Base-by-base conservation (phyloP, 2,797 vertebrate genomes). In the Pterois miles region DNA sequence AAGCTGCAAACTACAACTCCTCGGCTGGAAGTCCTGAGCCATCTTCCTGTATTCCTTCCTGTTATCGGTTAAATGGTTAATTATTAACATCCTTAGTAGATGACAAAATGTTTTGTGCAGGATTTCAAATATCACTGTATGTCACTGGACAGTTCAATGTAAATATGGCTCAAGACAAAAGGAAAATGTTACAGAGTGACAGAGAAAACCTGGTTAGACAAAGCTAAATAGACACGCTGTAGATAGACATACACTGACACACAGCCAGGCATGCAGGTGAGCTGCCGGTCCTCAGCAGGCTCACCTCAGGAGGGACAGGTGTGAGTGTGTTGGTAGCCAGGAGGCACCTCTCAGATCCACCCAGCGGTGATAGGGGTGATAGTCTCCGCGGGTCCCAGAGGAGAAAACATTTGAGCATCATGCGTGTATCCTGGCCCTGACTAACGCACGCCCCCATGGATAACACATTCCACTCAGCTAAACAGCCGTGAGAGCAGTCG, bases 291-390 rank as follows among this genome's bases (percentile, higher is more conserved):
- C 59, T 76, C 71, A 82, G 74, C 74, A 71, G 65, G 74, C 87
- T 90, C 90, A 93, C 91, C 91, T 94, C 78, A 82, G 63, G 77
- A 64, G 72, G 83, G 84, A 93, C 94, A 95, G 95, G 92, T 95
- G 94, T 91, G 91, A 89, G 18, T 80, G 74, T 62, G 71, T 63
- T 57, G 52, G 74, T n/a, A 70, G 78, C 84, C 82, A 85, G 82
- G 78, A 87, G 80, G 72, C 84, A 77, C 71, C 85, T 83, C 81
- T 71, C 72, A 85, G 74, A 84, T 78, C 66, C 65, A 80, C 60
- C 80, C 71, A 53, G 60, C 73, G 68, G 69, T 48, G 53, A 95
- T 95, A 92, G 78, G 94, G 94, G 91, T 86, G 71, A 92, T 74
- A 71, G 89, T 80, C 72, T 86, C 81, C 82, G 22, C 76, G 57